phyloP scores from a whole-genome alignment of 2,888 invertebrate genomes.

The Rotaria magnacalcarata region DNA sequence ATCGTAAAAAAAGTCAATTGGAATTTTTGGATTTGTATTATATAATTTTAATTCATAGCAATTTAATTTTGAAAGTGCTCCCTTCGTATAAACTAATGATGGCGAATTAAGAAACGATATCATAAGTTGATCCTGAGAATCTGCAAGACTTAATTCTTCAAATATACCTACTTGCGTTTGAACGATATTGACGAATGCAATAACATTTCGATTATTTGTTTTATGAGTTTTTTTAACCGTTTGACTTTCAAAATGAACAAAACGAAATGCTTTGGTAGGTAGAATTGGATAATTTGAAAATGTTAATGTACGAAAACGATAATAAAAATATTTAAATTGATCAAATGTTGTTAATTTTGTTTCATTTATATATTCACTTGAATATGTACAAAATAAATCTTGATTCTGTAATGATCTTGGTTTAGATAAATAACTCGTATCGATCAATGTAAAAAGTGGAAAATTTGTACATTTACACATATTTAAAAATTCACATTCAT shows the following conservation, averaged over 20 bases:
- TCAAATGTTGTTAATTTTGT: constrained; percentile 30
- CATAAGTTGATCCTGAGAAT: neutral
- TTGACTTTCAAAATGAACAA: neutral
- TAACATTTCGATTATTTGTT: constrained; percentile 22
- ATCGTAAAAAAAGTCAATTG: neutral
- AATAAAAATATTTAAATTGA: constrained; percentile 35
- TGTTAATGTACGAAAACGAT: constrained; percentile 35
- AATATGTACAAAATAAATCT: constrained; percentile 21
- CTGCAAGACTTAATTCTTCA: neutral
- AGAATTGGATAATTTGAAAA: constrained; percentile 28
- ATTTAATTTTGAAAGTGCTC: neutral
- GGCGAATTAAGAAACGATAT: constrained; percentile 23
- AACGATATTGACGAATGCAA: constrained; percentile 17
- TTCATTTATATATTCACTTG: constrained; percentile 19
- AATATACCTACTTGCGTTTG: constrained; percentile 1
- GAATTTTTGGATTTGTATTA: constrained; percentile 25
- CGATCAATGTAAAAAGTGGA: constrained; percentile 16
- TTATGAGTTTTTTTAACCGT: constrained; percentile 8
- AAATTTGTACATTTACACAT: constrained; percentile 38
- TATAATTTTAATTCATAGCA: neutral
- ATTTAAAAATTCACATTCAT: constrained; percentile 23
- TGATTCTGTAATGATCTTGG: constrained; percentile 8
- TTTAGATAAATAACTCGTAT: constrained; percentile 20
- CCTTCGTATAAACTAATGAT: neutral
- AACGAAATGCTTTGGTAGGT: constrained; percentile 25